A percentile compares a stretch with the other conserved stretches of the same genome.
Conservation (phyloP, 2,113 vertebrate genomes). For the Brachypodius melanocephalos region DNA sequence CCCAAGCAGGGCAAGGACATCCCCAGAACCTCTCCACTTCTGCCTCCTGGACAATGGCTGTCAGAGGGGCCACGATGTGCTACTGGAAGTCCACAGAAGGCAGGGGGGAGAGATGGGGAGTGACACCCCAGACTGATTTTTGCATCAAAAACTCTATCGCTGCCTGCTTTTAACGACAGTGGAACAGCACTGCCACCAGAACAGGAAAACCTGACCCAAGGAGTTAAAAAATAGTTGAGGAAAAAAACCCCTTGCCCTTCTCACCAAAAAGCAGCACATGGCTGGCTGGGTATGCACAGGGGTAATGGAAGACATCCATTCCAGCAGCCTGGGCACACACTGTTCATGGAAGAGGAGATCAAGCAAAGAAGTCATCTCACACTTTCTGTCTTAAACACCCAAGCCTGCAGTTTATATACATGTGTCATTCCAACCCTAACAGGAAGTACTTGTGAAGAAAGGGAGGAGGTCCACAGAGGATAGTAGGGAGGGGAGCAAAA, state of each 20-base stretch:
- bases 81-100: not conserved
- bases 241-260: not conserved
- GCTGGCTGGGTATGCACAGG: not conserved
- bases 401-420: not conserved
- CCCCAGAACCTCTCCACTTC: not conserved
- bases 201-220: not conserved
- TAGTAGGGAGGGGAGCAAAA: not conserved
- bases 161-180: not conserved
- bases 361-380: not conserved
- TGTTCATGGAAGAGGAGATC: not conserved
- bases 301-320: constrained; percentile 17
- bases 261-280: not conserved
- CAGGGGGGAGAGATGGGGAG: not conserved
- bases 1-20: not conserved
- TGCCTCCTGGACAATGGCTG: not conserved
- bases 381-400: not conserved
- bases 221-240: not conserved
- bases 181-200: not conserved
- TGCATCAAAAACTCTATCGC: not conserved
- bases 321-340: not conserved
- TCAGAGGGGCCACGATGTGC: not conserved
- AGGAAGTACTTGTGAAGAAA: not conserved
- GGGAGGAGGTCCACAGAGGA: not conserved
- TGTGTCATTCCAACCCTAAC: not conserved
- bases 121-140: not conserved